Base-by-base conservation (phyloP, 2,797 vertebrate genomes). In the Chanos chanos region DNA sequence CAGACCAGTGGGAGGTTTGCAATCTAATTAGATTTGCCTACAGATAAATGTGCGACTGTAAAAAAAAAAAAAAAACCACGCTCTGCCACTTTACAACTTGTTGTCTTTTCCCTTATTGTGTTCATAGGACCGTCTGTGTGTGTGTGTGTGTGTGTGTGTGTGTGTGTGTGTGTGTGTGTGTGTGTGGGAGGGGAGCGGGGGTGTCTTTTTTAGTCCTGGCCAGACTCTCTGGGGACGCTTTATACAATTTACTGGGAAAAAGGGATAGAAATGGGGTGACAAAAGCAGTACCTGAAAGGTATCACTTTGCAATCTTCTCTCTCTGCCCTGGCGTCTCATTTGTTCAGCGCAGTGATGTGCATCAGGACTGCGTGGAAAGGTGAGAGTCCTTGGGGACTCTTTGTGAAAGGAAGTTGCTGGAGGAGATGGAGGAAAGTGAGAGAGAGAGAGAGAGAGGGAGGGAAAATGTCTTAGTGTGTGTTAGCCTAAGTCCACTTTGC, bases 281-380 rank as follows among this genome's bases (percentile, higher is more conserved):
- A 33, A 82, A 83, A 84, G 82, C 79, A 76, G 66, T 78, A 81
- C 79, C 78, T 79, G 82, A 90, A 84, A 87, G 79, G 85, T 89
- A 89, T 90, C 87, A 81, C 85, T 87, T 89, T 85, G 81, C 85
- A 78, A 81, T 86, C 79, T 75, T 77, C 74, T 78, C 79, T 83
- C 79, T 76, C 50, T 4, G 76, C 61, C 77, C 77, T 74, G 83
- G 81, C 76, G 68, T 84, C 82, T 86, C 81, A 85, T 86, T 90
- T 91, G 87, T 89, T 89, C 85, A 84, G 80, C 88, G 77, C 84
- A 85, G 79, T 86, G 88, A 89, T 90, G 83, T 84, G 81, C 86
- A 85, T 86, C 81, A 64, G 81, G 83, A 87, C 85, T 86, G 81
- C 78, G 67, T 86, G 87, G 87, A 85, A 86, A 86, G 81, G 80